These are phyloP conservation scores for Odontamblyopus rebecca DNA, from an alignment of 2,797 vertebrate genomes.

Conservation along the genomic window DNA sequence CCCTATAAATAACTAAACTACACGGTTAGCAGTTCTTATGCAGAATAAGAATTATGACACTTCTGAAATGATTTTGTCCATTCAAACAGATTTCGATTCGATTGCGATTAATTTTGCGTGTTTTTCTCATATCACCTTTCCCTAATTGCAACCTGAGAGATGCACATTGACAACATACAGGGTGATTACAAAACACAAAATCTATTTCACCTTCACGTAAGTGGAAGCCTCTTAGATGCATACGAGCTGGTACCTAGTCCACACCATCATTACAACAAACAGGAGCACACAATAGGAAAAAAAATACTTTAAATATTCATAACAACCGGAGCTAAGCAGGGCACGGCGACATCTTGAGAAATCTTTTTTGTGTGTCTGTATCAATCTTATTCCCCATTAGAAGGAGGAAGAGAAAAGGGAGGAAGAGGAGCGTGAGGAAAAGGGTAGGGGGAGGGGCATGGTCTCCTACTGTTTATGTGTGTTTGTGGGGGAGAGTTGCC, in stretches of 20 bases:
- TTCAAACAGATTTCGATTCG: too few relatives aligned
- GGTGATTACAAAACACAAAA: slow-evolving; percentile 47
- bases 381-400: slow-evolving; percentile 71
- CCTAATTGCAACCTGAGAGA: background rate
- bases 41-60: background rate
- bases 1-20: too few relatives aligned
- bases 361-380: slow-evolving; percentile 58
- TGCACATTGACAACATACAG: slow-evolving; percentile 6
- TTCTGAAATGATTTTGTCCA: too few relatives aligned
- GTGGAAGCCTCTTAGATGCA: background rate
- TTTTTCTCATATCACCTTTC: background rate
- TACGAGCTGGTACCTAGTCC: slow-evolving; percentile 51
- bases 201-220: slow-evolving; percentile 7
- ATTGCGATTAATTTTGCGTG: too few relatives aligned
- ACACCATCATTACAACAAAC: slow-evolving; percentile 39
- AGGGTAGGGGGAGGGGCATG: slow-evolving; percentile 44
- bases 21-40: too few relatives aligned
- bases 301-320: slow-evolving; percentile 71
- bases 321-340: slow-evolving; percentile 48
- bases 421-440: slow-evolving; percentile 10
- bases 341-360: slow-evolving; percentile 63
- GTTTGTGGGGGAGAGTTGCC: slow-evolving; percentile 47
- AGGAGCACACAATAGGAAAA: slow-evolving; percentile 38
- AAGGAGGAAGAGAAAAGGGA: slow-evolving; percentile 12
- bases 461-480: slow-evolving; percentile 34